These are phyloP conservation scores for Cerastis rubricosa DNA, from an alignment of 2,888 invertebrate species.

Conservation along the genomic window DNA sequence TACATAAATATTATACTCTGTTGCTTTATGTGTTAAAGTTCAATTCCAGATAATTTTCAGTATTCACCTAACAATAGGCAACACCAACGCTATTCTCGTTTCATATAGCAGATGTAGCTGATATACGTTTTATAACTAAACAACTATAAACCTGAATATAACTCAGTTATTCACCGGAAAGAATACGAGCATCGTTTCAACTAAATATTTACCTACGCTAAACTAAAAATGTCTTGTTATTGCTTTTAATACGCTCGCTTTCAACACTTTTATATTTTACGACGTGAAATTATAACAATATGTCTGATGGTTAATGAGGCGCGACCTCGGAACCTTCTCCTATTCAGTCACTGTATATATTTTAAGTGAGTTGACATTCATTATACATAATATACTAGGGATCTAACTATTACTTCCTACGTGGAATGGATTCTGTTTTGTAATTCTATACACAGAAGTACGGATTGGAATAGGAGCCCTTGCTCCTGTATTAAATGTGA, in stretches of 20 bases:
- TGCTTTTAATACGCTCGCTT: conserved; percentile 72
- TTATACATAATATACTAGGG: not conserved
- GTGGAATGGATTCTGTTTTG: conserved; percentile 25
- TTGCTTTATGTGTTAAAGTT: conserved; percentile 10
- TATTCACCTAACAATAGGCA: conserved; percentile 72
- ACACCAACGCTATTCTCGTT: conserved; percentile 74
- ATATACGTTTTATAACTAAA: conserved; percentile 76
- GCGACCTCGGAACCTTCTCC: conserved; percentile 24
- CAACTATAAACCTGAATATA: conserved; percentile 78
- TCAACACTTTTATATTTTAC: conserved; percentile 71
- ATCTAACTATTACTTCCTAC: conserved; percentile 9
- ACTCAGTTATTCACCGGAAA: conserved; percentile 75
- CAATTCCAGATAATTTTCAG: conserved; percentile 37
- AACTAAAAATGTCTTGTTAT: conserved; percentile 75
- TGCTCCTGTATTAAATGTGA: conserved; percentile 19
- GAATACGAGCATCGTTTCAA: conserved; percentile 76
- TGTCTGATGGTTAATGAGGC: conserved; percentile 53
- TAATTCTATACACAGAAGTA: conserved; percentile 26
- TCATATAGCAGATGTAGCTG: conserved; percentile 74
- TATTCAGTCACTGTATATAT: conserved; percentile 38
- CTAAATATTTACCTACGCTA: conserved; percentile 78
- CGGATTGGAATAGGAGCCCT: conserved; percentile 12
- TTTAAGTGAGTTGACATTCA: conserved; percentile 28
- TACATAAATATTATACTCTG: no score
- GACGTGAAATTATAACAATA: conserved; percentile 70